Conservation (phyloP, 2,113 vertebrate species). For the Carassius auratus region DNA sequence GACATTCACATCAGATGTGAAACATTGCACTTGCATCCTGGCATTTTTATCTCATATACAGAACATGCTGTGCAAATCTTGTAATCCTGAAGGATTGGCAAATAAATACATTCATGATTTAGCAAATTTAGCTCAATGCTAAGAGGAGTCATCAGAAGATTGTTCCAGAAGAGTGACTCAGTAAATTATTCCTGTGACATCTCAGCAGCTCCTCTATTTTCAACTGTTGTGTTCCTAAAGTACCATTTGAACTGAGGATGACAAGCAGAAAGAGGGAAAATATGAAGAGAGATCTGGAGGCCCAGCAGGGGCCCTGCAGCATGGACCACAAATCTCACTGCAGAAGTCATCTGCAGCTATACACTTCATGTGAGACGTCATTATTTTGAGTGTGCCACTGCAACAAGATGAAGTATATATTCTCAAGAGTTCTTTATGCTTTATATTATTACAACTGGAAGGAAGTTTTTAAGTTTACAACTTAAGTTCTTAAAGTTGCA, state of each 20-base stretch:
- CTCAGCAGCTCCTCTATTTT: not conserved
- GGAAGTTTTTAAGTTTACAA: not conserved
- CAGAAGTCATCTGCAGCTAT: not conserved
- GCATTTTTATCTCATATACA: not conserved
- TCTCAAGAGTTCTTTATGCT: not conserved
- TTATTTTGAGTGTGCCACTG: not conserved
- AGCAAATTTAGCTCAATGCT: constrained; percentile 15
- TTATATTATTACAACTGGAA: not conserved
- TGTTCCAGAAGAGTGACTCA: constrained; percentile 11
- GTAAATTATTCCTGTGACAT: constrained; percentile 23
- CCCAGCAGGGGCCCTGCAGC: constrained; percentile 16
- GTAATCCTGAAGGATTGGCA: constrained; percentile 21
- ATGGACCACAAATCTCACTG: not conserved
- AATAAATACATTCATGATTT: constrained; percentile 29
- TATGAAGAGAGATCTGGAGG: not conserved
- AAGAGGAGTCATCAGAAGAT: constrained; percentile 8
- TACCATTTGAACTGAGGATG: not conserved
- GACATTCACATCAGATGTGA: not conserved
- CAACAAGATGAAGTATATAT: not conserved
- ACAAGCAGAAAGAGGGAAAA: not conserved
- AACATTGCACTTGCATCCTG: not conserved
- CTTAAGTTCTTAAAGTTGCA: no score
- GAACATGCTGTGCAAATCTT: not conserved
- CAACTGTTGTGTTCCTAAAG: constrained; percentile 11
- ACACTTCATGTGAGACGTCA: not conserved